phyloP scores from a whole-genome alignment of 2,888 invertebrate species.

The Entomobrya multifasciata region DNA sequence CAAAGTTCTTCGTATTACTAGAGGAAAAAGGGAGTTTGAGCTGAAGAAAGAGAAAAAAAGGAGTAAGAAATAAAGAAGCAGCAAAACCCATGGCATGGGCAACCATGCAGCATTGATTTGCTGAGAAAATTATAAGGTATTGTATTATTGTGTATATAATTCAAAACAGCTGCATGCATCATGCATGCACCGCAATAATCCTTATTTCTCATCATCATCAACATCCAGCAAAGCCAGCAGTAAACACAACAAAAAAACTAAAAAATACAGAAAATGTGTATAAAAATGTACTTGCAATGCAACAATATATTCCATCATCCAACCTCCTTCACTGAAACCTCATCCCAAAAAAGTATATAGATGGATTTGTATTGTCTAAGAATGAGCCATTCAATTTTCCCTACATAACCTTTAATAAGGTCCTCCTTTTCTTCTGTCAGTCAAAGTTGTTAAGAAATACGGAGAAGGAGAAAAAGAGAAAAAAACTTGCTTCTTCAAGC shows the following conservation, averaged over 20 bases:
- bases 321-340: neutral
- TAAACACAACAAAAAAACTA: neutral
- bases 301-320: no score
- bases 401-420: neutral
- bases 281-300: no score
- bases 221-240: no score
- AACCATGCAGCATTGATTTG: conserved; percentile 18
- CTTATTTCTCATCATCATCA: no score
- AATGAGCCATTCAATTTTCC: no score
- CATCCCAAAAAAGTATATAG: neutral
- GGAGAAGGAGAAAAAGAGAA: conserved; percentile 3
- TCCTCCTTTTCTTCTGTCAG: conserved; percentile 45
- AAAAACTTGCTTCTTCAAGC: conserved; percentile 66
- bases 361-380: neutral
- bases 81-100: neutral
- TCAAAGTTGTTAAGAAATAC: conserved; percentile 10
- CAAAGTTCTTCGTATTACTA: no score
- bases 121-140: conserved; percentile 42
- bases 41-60: no score
- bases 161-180: conserved; percentile 70
- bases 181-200: conserved; percentile 21
- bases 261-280: no score
- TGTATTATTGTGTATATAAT: conserved; percentile 64
- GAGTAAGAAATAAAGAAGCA: conserved; percentile 2
- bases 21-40: no score